Base-by-base conservation (phyloP, 2,888 invertebrate species). In the Nomada lathburiana region DNA sequence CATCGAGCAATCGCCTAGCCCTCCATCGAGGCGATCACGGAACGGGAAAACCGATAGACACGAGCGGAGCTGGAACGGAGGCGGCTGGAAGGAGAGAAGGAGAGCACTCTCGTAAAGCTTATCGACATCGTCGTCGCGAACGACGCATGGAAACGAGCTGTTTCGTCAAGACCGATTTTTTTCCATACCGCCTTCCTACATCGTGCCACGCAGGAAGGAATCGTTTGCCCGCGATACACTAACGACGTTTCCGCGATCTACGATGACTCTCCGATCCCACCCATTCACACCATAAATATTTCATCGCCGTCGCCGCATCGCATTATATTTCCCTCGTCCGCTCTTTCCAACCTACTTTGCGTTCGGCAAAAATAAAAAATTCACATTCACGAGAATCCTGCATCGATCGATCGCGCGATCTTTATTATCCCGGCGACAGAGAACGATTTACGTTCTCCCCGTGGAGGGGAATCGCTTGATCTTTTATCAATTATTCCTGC, bases 51-150 rank as follows among this genome's bases (percentile, higher is more conserved):
- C 20, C 57, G 63, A 55, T 63, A 50, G 57, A 18, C 11, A 13
- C 13, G 70, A 29, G 11, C 63, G 63, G n/a, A 64, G 52, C 16
- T 50, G 26, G n/a, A 63, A 73, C 53, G 55, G 59, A 71, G 80
- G 63, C 52, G 47, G 44, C 7, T 13, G 50, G 42, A 47, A 52
- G 55, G 72, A 63, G 74, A 59, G 59, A 63, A 62, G 65, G 65
- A 71, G 60, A 13, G n/a, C 55, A 18, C 59, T 79, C 88, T 89
- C 89, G 87, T 89, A 87, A 89, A 88, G 81, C 84, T 90, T 90
- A 90, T 90, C 89, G 75, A 65, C 57, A 42, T 36, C 76, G 83
- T 85, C 79, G 82, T 84, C 77, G 81, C 84, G 84, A 88, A 86
- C 86, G 88, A 77, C 82, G 85, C 89, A 82, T 84, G 84, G 85